Evolutionary conservation across 2,888 invertebrate species (phyloP), one percentile per base, ranked within the genome.

Genomic region (Melieria crassipennis): DNA sequence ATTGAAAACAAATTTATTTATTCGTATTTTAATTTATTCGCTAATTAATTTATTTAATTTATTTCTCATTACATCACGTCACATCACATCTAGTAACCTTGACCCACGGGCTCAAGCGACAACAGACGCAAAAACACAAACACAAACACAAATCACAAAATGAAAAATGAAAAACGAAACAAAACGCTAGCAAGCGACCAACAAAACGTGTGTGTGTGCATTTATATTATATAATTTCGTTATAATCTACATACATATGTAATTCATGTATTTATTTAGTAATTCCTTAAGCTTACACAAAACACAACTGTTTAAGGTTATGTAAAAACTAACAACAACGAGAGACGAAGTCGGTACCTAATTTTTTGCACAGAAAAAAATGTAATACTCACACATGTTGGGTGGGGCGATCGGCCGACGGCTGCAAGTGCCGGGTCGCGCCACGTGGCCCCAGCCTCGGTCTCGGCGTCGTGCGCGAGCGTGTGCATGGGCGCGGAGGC

Each of bases 311-410:
- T 68, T 72, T 64, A 71, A 73, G 70, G 47, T 74, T 74, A 70
- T 74, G 73, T 74, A 72, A 74, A 72, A 73, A 71, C 61, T 63
- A 75, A 42, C 71, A 70, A 76, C 75, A 74, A 79, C 78, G 80
- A 82, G 81, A 82, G 80, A 82, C 79, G 78, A 83, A 81, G 81
- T 82, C 83, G 80, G 81, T 82, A 83, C 80, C 81, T 83, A 77
- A 76, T 69, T 52, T 52, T 75, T 75, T 73, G 71, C 69, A 63
- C 66, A 69, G 65, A 73, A 76, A 58, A 58, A 58, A 13, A 75
- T 76, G 74, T 75, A 79, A 79, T 83, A 83, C 79, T 81, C 81
- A 75, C 16, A 58, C 61, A 70, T 58, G 52, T 65, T 47, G 46
- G 42, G 70, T 65, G 11, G 30, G 43, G 60, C 11, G 4, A 42